phyloP scores from a whole-genome alignment of 2,113 vertebrate species.

The Sinocyclocheilus maitianheensis region DNA sequence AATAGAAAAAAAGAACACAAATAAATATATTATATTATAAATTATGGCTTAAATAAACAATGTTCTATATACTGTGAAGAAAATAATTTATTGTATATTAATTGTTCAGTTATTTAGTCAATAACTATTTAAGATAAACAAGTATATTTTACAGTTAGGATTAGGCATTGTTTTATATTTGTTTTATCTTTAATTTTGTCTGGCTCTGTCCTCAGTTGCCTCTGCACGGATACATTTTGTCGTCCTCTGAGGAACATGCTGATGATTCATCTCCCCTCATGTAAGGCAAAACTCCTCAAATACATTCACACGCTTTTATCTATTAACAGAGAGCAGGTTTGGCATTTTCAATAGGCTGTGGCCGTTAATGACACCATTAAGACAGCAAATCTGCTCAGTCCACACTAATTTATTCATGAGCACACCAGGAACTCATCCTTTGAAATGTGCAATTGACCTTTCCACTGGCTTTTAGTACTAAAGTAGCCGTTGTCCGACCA shows the following conservation, averaged over 20 bases:
- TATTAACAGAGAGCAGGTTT: conserved; percentile 47
- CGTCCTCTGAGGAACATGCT: neutral
- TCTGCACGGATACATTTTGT: neutral
- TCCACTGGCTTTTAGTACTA: conserved; percentile 48
- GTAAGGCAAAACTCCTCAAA: conserved; percentile 29
- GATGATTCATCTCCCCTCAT: conserved; percentile 4
- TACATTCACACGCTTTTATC: conserved; percentile 42
- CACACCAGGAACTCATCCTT: conserved; percentile 54
- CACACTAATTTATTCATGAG: conserved; percentile 61
- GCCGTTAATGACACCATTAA: conserved; percentile 58
- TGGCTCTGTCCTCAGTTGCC: neutral
- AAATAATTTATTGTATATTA: too few relatives aligned
- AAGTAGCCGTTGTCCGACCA: conserved; percentile 37
- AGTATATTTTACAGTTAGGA: neutral
- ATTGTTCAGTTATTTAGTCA: too few relatives aligned
- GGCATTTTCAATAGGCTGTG: conserved; percentile 55
- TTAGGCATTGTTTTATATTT: neutral
- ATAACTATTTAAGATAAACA: too few relatives aligned
- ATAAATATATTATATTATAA: neutral
- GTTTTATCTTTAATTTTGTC: neutral
- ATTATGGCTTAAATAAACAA: too few relatives aligned
- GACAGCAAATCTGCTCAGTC: conserved; percentile 52
- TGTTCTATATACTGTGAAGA: too few relatives aligned
- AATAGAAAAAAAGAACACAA: neutral
- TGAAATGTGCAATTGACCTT: conserved; percentile 61